Evolutionary conservation across 1,140 invertebrate species (phyloP).

Genomic region (Caenorhabditis inopinata): DNA sequence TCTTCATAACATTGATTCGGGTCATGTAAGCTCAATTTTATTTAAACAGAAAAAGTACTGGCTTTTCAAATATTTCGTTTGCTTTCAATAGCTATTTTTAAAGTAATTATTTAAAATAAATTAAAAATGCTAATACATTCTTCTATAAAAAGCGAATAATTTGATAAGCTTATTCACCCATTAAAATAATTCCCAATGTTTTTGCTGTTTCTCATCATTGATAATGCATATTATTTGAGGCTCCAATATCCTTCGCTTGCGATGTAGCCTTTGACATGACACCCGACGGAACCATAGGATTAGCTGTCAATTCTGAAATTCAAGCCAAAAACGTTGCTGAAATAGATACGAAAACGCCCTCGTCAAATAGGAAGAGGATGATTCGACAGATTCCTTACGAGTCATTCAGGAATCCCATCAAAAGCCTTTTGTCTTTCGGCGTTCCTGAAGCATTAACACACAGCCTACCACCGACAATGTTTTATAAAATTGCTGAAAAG

Average conservation of each 20-base stretch:
- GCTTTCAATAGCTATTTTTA: too few relatives aligned
- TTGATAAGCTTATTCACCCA: too few relatives aligned
- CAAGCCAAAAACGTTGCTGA: slow-evolving; percentile 3
- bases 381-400: slow-evolving; percentile 3
- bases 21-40: background rate
- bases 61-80: too few relatives aligned
- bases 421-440: background rate
- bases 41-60: background rate
- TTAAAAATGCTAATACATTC: too few relatives aligned
- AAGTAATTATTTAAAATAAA: too few relatives aligned
- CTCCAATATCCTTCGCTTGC: background rate
- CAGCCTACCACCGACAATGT: background rate
- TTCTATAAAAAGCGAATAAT: too few relatives aligned
- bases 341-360: background rate
- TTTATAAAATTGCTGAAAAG: background rate
- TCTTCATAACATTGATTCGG: slow-evolving; percentile 19
- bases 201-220: too few relatives aligned
- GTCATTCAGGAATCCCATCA: background rate
- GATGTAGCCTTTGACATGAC: slow-evolving; percentile 24
- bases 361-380: background rate
- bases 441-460: background rate
- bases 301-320: slow-evolving; percentile 22
- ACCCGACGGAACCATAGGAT: slow-evolving; percentile 27
- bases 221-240: background rate
- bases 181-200: too few relatives aligned